These are phyloP conservation scores for Andrena fulva DNA, from an alignment of 2,888 invertebrate genomes.

Conservation along the genomic window DNA sequence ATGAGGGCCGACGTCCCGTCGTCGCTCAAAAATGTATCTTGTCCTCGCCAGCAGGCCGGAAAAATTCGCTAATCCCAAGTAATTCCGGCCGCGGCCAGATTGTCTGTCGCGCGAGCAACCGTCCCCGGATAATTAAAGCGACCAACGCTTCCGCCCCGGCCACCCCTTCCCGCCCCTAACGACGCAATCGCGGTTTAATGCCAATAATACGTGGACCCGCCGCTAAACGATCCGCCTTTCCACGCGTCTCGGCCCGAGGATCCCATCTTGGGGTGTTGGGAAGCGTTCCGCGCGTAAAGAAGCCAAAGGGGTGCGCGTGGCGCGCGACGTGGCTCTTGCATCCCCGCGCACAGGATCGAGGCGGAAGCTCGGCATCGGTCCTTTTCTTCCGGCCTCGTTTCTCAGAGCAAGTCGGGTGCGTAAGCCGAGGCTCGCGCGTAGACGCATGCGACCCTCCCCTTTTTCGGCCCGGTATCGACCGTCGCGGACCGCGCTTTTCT, in stretches of 20 bases:
- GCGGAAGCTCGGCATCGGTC: constrained; percentile 7
- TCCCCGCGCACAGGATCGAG: background rate
- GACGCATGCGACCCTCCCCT: constrained; percentile 66
- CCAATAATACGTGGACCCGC: constrained; percentile 35
- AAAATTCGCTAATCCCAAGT: constrained; percentile 58
- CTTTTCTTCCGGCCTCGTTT: constrained; percentile 28
- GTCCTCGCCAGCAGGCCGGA: constrained; percentile 47
- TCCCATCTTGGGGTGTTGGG: background rate
- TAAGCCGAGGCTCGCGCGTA: constrained; percentile 43
- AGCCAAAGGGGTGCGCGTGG: background rate
- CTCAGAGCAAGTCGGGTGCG: constrained; percentile 1
- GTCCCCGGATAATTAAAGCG: constrained; percentile 54
- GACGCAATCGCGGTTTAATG: constrained; percentile 48
- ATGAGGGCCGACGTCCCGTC: constrained; percentile 53
- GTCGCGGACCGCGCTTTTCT: constrained; percentile 71
- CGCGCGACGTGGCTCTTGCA: background rate
- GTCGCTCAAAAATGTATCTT: constrained; percentile 63
- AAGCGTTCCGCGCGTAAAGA: background rate
- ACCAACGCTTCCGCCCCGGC: constrained; percentile 29
- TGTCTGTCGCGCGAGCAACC: constrained; percentile 27
- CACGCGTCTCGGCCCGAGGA: background rate
- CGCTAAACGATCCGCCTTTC: constrained; percentile 27
- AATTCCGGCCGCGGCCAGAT: constrained; percentile 39
- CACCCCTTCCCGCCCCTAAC: constrained; percentile 28
- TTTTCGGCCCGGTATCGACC: constrained; percentile 67